Evolutionary conservation across 2,888 invertebrate species (phyloP).

Genomic region (Escarpia spicata): DNA sequence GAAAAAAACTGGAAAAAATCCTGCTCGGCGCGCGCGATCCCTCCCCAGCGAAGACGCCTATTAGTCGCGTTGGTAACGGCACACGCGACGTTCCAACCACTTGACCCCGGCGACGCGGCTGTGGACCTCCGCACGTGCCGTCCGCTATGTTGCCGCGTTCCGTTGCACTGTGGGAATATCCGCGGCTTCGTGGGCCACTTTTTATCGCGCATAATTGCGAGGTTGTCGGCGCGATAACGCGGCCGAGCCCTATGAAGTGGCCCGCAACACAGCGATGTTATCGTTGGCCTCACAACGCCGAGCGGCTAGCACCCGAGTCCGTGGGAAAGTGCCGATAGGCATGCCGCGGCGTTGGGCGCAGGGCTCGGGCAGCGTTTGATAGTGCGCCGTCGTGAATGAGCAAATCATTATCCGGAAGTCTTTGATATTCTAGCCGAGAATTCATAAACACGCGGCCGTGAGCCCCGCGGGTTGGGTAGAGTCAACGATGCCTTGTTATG

Average conservation of each 20-base stretch:
- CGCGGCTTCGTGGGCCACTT: not conserved
- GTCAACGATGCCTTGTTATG: not conserved
- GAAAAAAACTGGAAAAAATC: not conserved
- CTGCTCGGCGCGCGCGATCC: not conserved
- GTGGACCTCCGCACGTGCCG: not conserved
- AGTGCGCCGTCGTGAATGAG: not conserved
- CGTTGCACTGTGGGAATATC: slow-evolving; percentile 7
- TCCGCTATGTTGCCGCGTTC: not conserved
- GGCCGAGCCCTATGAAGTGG: not conserved
- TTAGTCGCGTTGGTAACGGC: slow-evolving; percentile 13
- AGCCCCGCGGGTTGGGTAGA: not conserved
- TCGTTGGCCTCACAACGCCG: not conserved
- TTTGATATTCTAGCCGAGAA: slow-evolving; percentile 12
- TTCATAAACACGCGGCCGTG: not conserved
- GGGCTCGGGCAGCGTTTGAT: not conserved
- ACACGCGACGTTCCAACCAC: not conserved
- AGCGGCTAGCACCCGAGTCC: not conserved
- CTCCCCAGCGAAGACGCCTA: not conserved
- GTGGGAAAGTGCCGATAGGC: slow-evolving; percentile 16
- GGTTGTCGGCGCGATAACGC: slow-evolving; percentile 16
- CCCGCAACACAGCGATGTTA: not conserved
- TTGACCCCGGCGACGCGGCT: not conserved
- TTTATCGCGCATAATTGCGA: slow-evolving; percentile 1
- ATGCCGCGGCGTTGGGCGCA: not conserved
- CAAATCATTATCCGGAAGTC: slow-evolving; percentile 16